Conservation (phyloP, 1,140 invertebrate genomes). For the Scaptomyza montana region DNA sequence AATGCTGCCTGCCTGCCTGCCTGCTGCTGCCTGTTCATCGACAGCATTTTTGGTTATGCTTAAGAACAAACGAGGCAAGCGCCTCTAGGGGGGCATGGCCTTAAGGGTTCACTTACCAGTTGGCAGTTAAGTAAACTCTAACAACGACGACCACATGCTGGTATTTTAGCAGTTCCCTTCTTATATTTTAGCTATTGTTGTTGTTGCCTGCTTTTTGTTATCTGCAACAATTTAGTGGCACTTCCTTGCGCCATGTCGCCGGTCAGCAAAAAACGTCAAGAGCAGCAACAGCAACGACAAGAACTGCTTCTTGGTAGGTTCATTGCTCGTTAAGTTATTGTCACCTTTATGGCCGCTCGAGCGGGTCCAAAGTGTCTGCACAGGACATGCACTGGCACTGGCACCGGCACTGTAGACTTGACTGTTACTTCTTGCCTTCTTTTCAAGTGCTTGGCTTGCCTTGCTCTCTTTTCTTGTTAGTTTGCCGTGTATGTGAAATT, state of each 20-base stretch:
- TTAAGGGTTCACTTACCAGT: slow-evolving; percentile 26
- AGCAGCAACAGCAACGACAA: slow-evolving; percentile 40
- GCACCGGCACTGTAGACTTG: slow-evolving; percentile 46
- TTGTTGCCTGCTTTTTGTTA: slow-evolving; percentile 53
- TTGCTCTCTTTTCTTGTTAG: slow-evolving; percentile 22
- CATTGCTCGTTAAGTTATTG: slow-evolving; percentile 83
- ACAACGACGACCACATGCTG: slow-evolving; percentile 59
- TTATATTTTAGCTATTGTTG: slow-evolving; percentile 25
- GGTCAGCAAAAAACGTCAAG: slow-evolving; percentile 47
- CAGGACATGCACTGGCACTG: slow-evolving; percentile 58
- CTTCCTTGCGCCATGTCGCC: slow-evolving; percentile 76
- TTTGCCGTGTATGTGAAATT: slow-evolving; percentile 34
- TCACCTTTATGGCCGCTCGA: slow-evolving; percentile 70
- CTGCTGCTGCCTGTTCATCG: slow-evolving; percentile 15
- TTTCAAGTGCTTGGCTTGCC: slow-evolving; percentile 41
- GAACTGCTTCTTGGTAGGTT: slow-evolving; percentile 52
- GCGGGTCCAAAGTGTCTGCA: slow-evolving; percentile 63
- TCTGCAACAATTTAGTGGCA: slow-evolving; percentile 79
- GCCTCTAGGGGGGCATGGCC: background rate
- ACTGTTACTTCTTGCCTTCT: slow-evolving; percentile 2
- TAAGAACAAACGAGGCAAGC: background rate
- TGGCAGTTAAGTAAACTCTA: slow-evolving; percentile 19
- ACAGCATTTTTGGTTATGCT: slow-evolving; percentile 53
- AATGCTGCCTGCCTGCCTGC: slow-evolving; percentile 48
- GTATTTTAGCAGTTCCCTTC: background rate